Base-by-base conservation (phyloP, 2,113 vertebrate species). In the Cryptoleucopteryx plumbea region DNA sequence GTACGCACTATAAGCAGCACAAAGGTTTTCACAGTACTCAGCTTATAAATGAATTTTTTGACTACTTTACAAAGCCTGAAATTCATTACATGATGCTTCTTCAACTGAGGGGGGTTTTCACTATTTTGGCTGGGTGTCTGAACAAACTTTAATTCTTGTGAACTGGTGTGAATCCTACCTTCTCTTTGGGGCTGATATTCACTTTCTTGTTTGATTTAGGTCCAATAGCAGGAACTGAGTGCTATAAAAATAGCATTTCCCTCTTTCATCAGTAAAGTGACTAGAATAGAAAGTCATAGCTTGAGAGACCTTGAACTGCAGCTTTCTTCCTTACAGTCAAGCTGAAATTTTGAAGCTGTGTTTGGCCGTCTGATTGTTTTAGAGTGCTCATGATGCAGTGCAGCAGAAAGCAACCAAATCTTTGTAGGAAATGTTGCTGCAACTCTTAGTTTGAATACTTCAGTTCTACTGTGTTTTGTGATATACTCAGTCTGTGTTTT, bases 121-220 rank as follows among this genome's bases (percentile, higher is more conserved):
- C 20, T 40, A 1, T 38, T 48, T 45, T 68, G 13, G 4, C 6
- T 16, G 3, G 2, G 1, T 29, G 14, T 43, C 12, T 62, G 25
- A 62, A 55, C 13, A 71, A 61, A 52, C 16, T 72, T 82, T 31
- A 78, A 22, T 84, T 84, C 42, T 66, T 66, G 14, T 48, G 29
- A 68, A 58, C 13, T 53, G 2, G 2, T 74, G 32, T 87, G 32
- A 66, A 50, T 38, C 62, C 13, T 67, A 8, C 11, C 6, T 56
- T 82, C 29, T 75, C 7, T 61, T 26, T 36, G 22, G 32, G 22
- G 10, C 13, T 80, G 26, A 38, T 81, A n/a, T 10, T 83, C 90
- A 48, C 12, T 47, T 79, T 50, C 14, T 53, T 55, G 6, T 77
- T 92, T 81, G 26, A 25, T 72, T 86, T 89, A 14, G 4, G 10